Conservation (phyloP, 2,888 invertebrate genomes). For the Nysson spinosus region DNA sequence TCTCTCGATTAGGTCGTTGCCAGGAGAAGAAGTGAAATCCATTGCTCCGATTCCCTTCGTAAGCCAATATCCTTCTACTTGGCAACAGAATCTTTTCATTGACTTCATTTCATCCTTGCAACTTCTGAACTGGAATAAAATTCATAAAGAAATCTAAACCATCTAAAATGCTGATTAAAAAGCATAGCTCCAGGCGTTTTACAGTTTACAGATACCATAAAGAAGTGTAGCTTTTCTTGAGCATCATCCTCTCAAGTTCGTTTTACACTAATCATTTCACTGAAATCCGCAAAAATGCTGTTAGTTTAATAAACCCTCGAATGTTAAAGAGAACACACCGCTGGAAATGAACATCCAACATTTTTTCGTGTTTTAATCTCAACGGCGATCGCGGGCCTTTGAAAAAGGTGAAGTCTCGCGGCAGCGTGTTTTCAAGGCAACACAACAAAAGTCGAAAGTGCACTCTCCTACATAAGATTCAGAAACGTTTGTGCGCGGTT, state of each 20-base stretch:
- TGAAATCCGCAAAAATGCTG: too few relatives aligned
- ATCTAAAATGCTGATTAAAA: too few relatives aligned
- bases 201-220: too few relatives aligned
- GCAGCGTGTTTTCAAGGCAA: constrained; percentile 19
- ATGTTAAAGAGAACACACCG: not conserved
- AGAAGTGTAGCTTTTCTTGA: too few relatives aligned
- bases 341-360: constrained; percentile 3
- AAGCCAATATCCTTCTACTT: constrained; percentile 16
- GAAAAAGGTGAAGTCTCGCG: constrained; percentile 1
- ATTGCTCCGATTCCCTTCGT: constrained; percentile 19
- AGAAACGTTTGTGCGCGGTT: constrained; percentile 30
- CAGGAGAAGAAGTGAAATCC: constrained; percentile 15
- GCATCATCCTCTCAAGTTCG: too few relatives aligned
- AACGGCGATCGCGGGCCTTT: constrained; percentile 12
- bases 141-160: too few relatives aligned
- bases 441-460: constrained; percentile 33
- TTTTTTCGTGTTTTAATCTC: constrained; percentile 23
- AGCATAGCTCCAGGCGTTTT: too few relatives aligned
- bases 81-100: not conserved
- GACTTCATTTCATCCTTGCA: too few relatives aligned
- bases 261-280: too few relatives aligned
- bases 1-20: constrained; percentile 48
- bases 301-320: too few relatives aligned
- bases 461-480: constrained; percentile 14
- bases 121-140: too few relatives aligned